Evolutionary conservation across 2,113 vertebrate genomes (phyloP).

Genomic region (Taurulus bubalis): DNA sequence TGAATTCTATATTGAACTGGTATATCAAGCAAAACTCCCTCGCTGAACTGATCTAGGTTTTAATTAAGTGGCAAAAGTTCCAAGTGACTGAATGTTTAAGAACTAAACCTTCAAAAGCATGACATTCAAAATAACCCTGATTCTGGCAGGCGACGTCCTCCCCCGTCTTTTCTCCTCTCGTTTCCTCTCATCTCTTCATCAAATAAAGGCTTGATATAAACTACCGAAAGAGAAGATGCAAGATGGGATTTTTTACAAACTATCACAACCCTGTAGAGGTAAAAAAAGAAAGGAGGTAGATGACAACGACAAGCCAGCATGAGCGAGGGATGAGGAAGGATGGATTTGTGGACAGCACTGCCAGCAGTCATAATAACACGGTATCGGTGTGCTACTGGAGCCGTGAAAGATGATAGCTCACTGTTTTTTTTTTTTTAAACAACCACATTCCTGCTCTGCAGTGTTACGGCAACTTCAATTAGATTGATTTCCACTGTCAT

Average conservation of each 20-base stretch:
- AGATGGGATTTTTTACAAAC: neutral
- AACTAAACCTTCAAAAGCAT: neutral
- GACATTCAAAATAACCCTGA: neutral
- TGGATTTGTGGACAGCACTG: slow-evolving; percentile 31
- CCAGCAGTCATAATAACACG: slow-evolving; percentile 53
- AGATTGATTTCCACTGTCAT: slow-evolving; percentile 50
- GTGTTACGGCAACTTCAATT: slow-evolving; percentile 44
- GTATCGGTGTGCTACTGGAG: slow-evolving; percentile 35
- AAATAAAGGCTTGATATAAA: no score
- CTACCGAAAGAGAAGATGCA: neutral
- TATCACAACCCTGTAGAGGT: no score
- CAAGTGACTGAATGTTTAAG: neutral
- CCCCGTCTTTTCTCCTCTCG: neutral
- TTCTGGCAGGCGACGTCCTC: neutral
- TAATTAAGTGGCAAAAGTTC: neutral
- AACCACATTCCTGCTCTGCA: slow-evolving; percentile 39
- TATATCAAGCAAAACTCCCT: neutral
- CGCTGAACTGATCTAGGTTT: neutral
- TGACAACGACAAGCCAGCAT: slow-evolving; percentile 35
- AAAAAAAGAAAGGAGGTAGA: neutral
- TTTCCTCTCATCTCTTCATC: neutral
- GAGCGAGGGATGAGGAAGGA: slow-evolving; percentile 47
- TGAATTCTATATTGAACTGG: neutral
- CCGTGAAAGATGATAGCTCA: slow-evolving; percentile 47
- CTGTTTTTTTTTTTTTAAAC: slow-evolving; percentile 16